Evolutionary conservation across 2,113 vertebrate species (phyloP).

Genomic region (Campylomormyrus numenius): DNA sequence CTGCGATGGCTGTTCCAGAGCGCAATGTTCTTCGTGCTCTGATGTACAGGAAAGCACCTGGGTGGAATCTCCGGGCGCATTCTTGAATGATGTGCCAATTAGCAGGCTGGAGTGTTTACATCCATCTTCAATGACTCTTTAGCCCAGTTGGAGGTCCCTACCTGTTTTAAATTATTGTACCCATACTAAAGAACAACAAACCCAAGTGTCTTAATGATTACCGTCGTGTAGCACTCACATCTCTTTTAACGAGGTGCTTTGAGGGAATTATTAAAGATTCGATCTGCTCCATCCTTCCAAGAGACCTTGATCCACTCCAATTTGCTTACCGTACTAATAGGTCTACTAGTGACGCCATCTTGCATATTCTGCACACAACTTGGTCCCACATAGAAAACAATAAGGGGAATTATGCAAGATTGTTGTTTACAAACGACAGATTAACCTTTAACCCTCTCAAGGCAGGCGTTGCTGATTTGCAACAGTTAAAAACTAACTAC

Average conservation of each 20-base stretch:
- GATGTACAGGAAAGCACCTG: background rate
- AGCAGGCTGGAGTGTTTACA: background rate
- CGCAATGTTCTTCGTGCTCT: background rate
- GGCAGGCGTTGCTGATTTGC: too few species aligned
- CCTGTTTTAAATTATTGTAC: background rate
- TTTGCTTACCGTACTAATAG: background rate
- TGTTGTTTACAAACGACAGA: background rate
- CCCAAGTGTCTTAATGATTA: background rate
- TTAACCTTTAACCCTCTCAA: background rate
- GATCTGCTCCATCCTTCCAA: background rate
- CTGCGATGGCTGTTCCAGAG: background rate
- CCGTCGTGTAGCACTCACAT: background rate
- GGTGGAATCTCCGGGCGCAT: background rate
- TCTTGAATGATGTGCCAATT: background rate
- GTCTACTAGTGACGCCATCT: background rate
- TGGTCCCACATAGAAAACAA: background rate
- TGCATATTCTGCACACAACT: background rate
- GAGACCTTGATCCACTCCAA: background rate
- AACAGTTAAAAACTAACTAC: too few species aligned
- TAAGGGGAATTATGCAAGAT: background rate
- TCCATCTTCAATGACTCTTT: background rate
- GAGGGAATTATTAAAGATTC: background rate
- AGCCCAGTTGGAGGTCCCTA: background rate
- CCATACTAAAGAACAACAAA: background rate
- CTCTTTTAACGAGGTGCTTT: background rate